Percentiles rank a stretch among this genome's conserved stretches.
Evolutionary conservation across 2,888 invertebrate genomes (phyloP).

Genomic region (Acanthopleura granulata): DNA sequence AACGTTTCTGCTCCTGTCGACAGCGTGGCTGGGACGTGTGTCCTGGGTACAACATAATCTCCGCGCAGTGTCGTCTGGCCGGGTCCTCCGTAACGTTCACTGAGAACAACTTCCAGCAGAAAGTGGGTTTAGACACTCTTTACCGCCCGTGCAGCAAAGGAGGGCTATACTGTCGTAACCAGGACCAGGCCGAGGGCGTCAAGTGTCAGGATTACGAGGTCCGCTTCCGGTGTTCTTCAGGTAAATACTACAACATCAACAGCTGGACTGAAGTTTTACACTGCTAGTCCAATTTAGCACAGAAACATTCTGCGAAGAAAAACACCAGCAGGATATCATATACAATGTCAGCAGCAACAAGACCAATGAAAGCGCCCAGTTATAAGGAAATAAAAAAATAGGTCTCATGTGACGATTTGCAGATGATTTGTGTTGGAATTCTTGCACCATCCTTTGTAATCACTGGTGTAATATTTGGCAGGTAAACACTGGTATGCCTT

Average conservation of each 20-base stretch:
- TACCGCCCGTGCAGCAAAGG: slow-evolving; percentile 5
- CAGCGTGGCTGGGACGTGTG: slow-evolving; percentile 9
- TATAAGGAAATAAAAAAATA: too few relatives aligned
- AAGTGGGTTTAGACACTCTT: background rate
- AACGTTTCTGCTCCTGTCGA: background rate
- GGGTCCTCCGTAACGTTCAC: background rate
- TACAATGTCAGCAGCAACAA: too few relatives aligned
- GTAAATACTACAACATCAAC: background rate
- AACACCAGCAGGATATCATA: too few relatives aligned
- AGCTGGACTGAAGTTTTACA: too few relatives aligned
- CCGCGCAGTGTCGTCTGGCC: slow-evolving; percentile 9
- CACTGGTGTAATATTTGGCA: too few relatives aligned
- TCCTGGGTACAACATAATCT: slow-evolving; percentile 4
- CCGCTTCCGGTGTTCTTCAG: background rate
- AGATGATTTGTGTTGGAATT: too few relatives aligned
- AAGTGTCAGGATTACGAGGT: background rate
- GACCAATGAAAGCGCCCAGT: too few relatives aligned
- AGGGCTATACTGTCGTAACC: background rate
- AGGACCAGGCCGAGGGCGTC: background rate
- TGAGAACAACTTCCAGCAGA: background rate
- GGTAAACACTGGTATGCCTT: too few relatives aligned
- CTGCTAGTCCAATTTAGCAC: too few relatives aligned
- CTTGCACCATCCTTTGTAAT: too few relatives aligned
- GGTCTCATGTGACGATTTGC: too few relatives aligned
- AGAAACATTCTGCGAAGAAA: too few relatives aligned